These are phyloP conservation scores for Polyommatus iphigenia DNA, from an alignment of 2,888 invertebrate species.

Conservation along the genomic window DNA sequence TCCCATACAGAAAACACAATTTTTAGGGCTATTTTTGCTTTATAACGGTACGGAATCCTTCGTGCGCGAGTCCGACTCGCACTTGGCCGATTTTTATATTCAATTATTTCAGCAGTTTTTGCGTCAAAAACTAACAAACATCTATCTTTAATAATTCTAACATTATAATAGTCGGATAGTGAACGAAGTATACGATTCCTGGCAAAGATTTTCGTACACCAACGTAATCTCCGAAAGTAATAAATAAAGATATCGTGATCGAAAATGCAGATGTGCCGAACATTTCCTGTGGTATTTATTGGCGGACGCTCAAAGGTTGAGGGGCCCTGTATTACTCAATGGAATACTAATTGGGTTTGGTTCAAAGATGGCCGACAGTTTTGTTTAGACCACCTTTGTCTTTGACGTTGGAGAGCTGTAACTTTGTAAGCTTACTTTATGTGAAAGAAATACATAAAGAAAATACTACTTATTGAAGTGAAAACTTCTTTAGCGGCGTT, in stretches of 20 bases:
- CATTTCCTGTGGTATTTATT: conserved; percentile 4
- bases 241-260: background rate
- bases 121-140: too few relatives aligned
- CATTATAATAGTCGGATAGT: too few relatives aligned
- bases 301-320: conserved; percentile 6
- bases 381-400: conserved; percentile 4
- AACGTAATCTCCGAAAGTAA: background rate
- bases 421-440: background rate
- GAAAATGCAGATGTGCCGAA: conserved; percentile 7
- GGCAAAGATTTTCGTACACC: background rate
- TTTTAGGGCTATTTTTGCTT: too few relatives aligned
- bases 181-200: too few relatives aligned
- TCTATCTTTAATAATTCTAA: background rate
- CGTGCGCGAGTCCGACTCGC: too few relatives aligned
- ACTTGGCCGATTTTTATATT: too few relatives aligned
- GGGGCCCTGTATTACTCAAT: background rate
- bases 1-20: too few relatives aligned
- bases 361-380: background rate
- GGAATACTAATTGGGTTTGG: background rate
- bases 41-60: too few relatives aligned
- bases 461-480: too few relatives aligned
- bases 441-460: background rate
- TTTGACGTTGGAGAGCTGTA: background rate
- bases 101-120: too few relatives aligned
- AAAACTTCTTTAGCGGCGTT: too few relatives aligned